phyloP scores from a whole-genome alignment of 1,140 invertebrate species.

The Brachionus asplanchnoidis region DNA sequence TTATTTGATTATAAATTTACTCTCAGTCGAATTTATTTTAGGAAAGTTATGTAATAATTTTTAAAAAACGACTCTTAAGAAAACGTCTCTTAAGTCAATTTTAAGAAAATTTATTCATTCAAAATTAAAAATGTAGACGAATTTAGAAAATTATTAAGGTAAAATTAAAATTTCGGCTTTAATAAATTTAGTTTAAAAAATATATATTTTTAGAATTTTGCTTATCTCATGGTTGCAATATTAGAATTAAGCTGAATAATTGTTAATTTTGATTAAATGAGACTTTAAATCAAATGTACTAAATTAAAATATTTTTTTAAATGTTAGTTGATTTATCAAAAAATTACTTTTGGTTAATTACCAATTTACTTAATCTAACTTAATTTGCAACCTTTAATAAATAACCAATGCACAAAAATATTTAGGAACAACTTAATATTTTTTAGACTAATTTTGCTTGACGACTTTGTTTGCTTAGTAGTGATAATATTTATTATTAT shows the following conservation, averaged over 20 bases:
- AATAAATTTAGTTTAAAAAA: neutral
- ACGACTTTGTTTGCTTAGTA: neutral
- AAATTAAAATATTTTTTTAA: neutral
- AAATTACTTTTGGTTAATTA: neutral
- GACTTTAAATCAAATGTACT: neutral
- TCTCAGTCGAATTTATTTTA: neutral
- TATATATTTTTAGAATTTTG: neutral
- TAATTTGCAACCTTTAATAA: neutral
- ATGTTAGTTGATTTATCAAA: neutral
- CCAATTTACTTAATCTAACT: neutral
- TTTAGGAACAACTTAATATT: neutral
- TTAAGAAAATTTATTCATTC: neutral
- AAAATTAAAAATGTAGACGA: neutral
- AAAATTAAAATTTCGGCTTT: neutral
- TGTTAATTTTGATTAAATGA: neutral
- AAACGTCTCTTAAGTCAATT: neutral
- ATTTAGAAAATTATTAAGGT: neutral
- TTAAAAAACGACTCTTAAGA: neutral
- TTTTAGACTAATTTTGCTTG: neutral
- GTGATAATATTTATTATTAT: constrained; percentile 1
- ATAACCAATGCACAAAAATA: neutral
- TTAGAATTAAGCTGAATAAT: neutral
- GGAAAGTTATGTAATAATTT: neutral
- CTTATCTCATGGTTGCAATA: neutral
- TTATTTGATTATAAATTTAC: neutral